Evolutionary conservation across 2,888 invertebrate genomes (phyloP).

Genomic region (Ametastegia equiseti): DNA sequence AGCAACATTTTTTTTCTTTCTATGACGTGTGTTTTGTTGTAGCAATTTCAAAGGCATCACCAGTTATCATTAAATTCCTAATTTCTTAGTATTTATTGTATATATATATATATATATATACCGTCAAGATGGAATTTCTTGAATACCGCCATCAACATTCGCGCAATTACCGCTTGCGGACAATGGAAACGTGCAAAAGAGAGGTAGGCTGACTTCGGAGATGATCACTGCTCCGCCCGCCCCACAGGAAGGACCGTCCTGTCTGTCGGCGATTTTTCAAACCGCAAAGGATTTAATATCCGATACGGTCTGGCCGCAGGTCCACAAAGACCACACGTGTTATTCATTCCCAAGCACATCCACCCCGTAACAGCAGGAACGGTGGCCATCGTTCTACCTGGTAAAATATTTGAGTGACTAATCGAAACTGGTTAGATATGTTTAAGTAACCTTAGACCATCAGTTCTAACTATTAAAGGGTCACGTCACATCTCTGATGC

Average conservation of each 20-base stretch:
- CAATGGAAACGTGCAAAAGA: constrained; percentile 42
- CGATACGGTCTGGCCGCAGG: constrained; percentile 38
- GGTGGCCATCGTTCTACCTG: constrained; percentile 39
- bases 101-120: constrained; percentile 12
- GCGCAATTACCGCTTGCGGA: constrained; percentile 26
- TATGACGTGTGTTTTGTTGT: neutral
- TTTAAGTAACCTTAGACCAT: constrained; percentile 40
- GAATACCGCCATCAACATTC: constrained; percentile 15
- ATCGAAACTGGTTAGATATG: constrained; percentile 46
- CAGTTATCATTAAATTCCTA: neutral
- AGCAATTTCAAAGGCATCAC: no score
- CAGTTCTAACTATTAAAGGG: constrained; percentile 43
- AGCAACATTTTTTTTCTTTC: no score
- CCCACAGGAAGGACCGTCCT: constrained; percentile 40
- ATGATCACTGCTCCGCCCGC: constrained; percentile 40
- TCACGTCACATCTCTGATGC: constrained; percentile 46
- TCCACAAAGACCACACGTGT: constrained; percentile 44
- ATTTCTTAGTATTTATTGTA: constrained; percentile 11
- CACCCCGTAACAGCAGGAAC: neutral
- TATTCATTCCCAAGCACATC: constrained; percentile 44
- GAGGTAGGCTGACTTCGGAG: constrained; percentile 31
- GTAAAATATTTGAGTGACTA: constrained; percentile 46
- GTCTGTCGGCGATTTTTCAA: constrained; percentile 44
- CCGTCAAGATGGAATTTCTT: constrained; percentile 28
- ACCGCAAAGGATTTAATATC: constrained; percentile 47